Evolutionary conservation across 2,797 vertebrate genomes (phyloP).

Genomic region (Spinus pinus): DNA sequence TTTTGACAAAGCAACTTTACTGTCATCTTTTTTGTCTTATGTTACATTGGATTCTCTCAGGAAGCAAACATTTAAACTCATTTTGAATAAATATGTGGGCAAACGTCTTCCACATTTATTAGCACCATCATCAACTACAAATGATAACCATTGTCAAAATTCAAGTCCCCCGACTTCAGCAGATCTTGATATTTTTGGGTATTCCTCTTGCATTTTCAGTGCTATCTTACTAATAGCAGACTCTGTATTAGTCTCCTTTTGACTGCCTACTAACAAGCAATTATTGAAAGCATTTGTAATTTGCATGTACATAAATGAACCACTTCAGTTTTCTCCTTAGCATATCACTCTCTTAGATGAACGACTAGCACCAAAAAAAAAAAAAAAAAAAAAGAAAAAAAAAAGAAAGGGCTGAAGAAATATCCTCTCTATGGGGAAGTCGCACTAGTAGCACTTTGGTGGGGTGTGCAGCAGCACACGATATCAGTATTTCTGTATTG

Average conservation of each 20-base stretch:
- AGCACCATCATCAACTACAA: background rate
- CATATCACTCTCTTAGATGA: background rate
- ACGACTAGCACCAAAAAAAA: background rate
- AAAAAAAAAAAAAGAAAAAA: background rate
- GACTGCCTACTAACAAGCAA: background rate
- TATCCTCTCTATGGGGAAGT: background rate
- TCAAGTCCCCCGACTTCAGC: background rate
- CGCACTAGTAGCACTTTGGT: conserved; percentile 13
- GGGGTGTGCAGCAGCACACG: background rate
- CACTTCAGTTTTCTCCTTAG: background rate
- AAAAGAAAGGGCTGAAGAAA: background rate
- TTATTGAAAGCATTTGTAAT: background rate
- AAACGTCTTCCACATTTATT: background rate
- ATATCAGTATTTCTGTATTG: background rate
- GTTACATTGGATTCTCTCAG: background rate
- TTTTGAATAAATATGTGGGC: background rate
- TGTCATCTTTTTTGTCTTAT: background rate
- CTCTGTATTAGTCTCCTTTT: background rate
- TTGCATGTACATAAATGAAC: background rate
- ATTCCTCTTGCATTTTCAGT: background rate
- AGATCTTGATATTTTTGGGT: background rate
- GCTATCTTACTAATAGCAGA: background rate
- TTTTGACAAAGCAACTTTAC: background rate
- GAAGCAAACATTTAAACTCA: background rate
- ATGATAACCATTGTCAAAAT: background rate